Base-by-base conservation (phyloP, 2,888 invertebrate species). In the Macaria liturata region DNA sequence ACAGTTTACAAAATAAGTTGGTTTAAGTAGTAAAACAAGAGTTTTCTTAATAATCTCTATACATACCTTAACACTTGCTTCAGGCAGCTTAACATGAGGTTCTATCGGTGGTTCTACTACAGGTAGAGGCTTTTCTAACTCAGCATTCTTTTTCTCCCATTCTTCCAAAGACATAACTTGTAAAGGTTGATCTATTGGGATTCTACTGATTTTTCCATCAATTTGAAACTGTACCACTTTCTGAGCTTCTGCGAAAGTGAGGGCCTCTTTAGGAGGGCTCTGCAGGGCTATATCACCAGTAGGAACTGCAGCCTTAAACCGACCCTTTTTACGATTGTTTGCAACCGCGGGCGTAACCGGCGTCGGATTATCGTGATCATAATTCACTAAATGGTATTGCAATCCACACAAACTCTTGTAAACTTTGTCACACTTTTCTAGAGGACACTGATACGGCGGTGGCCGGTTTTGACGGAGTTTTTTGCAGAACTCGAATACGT, bases 381-480 rank as follows among this genome's bases (percentile, higher is more conserved):
- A 96, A 81, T 96, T 96, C 66, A 95, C 95, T 70, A 97, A 86
- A 80, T 98, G 97, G 81, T 96, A 97, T 77, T 97, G 97, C 69
- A 98, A 93, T 1, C 97, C 97, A 65, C 95, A 95, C 65, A 96
- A 94, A 63, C 97, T 97, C 86, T 97, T 97, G 84, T 97, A 98
- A 31, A 95, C 95, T 81, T 96, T 95, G 68, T 95, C 96, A 88
- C 98, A 98, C 75, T 96, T 95, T 71, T 95, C 95, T 53, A 97
- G 93, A 6, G 98, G 98, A 77, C 98, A 98, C 72, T 95, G 94
- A 86, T 96, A 97, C 51, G 97, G 97, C 53, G 97, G 97, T 51
- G 94, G 94, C 76, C 96, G 96, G 78, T 95, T 96, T 69, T 95
- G 95, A 59, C 95, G 93, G 67, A 97, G 93, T 88, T 97, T 96